A percentile compares a stretch with the other conserved stretches of the same genome.
Evolutionary conservation across 2,113 vertebrate species (phyloP).

Genomic region (Gorsachius goisagi): DNA sequence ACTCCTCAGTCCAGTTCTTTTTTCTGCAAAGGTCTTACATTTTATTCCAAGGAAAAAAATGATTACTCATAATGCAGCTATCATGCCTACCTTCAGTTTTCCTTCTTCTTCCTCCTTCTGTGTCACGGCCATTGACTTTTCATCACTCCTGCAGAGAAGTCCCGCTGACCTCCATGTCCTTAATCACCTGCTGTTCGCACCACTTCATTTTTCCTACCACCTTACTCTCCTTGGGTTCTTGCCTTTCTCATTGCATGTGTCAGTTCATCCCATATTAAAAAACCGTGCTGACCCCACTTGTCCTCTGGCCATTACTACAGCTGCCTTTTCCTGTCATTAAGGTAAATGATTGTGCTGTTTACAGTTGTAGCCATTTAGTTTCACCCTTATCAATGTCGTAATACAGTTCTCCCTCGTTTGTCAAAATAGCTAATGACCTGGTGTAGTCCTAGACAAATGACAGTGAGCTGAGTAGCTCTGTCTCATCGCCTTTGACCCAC

Average conservation of each 20-base stretch:
- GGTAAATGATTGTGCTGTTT: neutral
- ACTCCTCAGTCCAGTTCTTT: neutral
- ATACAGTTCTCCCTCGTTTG: neutral
- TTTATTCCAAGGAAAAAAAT: neutral
- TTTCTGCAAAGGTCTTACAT: neutral
- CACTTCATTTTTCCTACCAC: neutral
- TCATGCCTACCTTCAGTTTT: neutral
- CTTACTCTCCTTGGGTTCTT: accelerated
- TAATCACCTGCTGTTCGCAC: neutral
- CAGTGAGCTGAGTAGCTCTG: neutral
- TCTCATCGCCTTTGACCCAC: neutral
- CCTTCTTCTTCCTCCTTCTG: neutral
- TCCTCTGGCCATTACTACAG: neutral
- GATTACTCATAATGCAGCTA: neutral
- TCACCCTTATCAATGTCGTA: neutral
- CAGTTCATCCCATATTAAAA: neutral
- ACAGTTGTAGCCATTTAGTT: neutral
- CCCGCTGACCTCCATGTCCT: neutral
- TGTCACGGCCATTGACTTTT: neutral
- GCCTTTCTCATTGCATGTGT: neutral
- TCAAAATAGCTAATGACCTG: neutral
- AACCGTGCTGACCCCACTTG: neutral
- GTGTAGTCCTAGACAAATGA: neutral
- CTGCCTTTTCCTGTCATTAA: neutral
- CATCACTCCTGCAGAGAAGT: neutral